A percentile compares a stretch with the other conserved stretches of the same genome.
Conservation (phyloP, 2,888 invertebrate genomes). For the Amphipyra tragopoginis region DNA sequence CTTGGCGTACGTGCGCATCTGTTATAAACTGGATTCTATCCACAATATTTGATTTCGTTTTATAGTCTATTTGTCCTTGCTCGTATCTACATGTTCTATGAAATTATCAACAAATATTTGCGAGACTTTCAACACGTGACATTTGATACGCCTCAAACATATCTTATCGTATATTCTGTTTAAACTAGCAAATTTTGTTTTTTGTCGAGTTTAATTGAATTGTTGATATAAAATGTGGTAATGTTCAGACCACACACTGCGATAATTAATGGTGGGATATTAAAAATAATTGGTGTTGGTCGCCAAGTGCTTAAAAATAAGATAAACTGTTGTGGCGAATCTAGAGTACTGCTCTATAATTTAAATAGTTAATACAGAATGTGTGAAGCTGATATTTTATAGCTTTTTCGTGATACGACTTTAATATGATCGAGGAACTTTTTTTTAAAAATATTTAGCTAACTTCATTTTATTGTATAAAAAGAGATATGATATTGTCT, state of each 20-base stretch:
- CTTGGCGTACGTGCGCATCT: conserved; percentile 27
- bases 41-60: conserved; percentile 48
- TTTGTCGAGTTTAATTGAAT: conserved; percentile 45
- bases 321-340: conserved; percentile 31
- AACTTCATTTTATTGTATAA: too few relatives aligned
- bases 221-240: conserved; percentile 41
- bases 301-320: conserved; percentile 45
- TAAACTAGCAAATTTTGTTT: conserved; percentile 36
- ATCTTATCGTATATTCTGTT: conserved; percentile 31
- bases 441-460: too few relatives aligned
- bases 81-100: conserved; percentile 26
- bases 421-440: neutral
- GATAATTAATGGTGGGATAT: conserved; percentile 44
- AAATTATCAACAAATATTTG: conserved; percentile 44
- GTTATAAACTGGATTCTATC: conserved; percentile 28
- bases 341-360: conserved; percentile 9
- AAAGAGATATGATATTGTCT: too few relatives aligned
- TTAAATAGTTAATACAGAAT: conserved; percentile 11
- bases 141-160: conserved; percentile 21
- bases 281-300: conserved; percentile 47
- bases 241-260: conserved; percentile 53
- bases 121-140: conserved; percentile 28
- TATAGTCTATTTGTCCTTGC: conserved; percentile 40
- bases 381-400: conserved; percentile 32
- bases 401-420: conserved; percentile 26